A percentile compares a stretch with the other conserved stretches of the same genome.
Evolutionary conservation across 2,888 invertebrate genomes (phyloP).

Genomic region (Listrodromus nycthemerus): DNA sequence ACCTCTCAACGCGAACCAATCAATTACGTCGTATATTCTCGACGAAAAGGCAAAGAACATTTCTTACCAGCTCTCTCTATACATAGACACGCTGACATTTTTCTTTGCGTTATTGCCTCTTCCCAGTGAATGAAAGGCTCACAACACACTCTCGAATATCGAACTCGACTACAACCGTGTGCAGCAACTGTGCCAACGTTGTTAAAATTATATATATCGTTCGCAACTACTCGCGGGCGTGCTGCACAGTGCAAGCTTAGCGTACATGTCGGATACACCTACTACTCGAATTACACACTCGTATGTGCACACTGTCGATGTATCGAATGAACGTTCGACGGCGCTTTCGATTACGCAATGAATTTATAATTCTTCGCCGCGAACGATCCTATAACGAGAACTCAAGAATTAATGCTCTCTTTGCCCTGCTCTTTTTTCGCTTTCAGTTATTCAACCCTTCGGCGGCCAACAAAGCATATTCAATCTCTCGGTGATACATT

Average conservation of each 20-base stretch:
- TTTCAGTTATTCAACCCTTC: no score
- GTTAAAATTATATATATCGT: constrained; percentile 37
- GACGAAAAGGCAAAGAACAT: constrained; percentile 3
- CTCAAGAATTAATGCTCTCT: neutral
- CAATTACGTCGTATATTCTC: constrained; percentile 4
- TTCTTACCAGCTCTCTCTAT: constrained; percentile 12
- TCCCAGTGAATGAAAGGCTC: constrained; percentile 4
- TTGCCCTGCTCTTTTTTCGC: neutral
- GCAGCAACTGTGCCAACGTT: constrained; percentile 33
- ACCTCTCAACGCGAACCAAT: constrained; percentile 2
- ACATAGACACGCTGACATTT: neutral
- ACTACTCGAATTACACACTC: neutral
- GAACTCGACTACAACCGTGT: constrained; percentile 22
- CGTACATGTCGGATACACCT: neutral
- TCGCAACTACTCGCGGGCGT: constrained; percentile 11
- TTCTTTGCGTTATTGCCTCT: neutral
- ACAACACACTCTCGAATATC: constrained; percentile 11
- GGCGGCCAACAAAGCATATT: no score
- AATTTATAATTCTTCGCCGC: neutral
- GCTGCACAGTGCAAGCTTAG: neutral
- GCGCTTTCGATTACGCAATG: constrained; percentile 11
- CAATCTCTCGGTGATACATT: no score
- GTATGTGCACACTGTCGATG: neutral
- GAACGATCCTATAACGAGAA: neutral
- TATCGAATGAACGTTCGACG: constrained; percentile 7